Evolutionary conservation across 2,797 vertebrate genomes (phyloP).

Genomic region (Poeciliopsis presidionis): DNA sequence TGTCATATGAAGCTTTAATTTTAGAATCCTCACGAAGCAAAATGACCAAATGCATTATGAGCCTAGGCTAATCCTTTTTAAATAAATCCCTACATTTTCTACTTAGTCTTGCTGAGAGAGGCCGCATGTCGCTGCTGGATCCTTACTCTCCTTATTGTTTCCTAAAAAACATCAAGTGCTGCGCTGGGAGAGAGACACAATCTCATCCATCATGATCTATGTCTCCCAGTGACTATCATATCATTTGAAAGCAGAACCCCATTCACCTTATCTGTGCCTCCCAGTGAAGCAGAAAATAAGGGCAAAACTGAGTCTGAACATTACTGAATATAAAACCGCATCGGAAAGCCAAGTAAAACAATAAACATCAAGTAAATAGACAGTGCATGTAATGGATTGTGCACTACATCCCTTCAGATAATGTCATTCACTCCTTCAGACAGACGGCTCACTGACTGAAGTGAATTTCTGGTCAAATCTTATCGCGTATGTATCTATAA

Average conservation of each 20-base stretch:
- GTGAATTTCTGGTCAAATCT: slow-evolving; percentile 40
- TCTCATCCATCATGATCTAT: slow-evolving; percentile 74
- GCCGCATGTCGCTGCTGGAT: slow-evolving; percentile 47
- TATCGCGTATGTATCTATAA: slow-evolving; percentile 27
- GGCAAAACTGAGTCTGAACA: slow-evolving; percentile 35
- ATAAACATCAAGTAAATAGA: slow-evolving; percentile 53
- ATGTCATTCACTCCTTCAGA: slow-evolving; percentile 40
- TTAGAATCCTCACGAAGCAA: slow-evolving; percentile 65
- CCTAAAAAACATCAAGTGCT: slow-evolving; percentile 47
- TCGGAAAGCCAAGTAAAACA: slow-evolving; percentile 41
- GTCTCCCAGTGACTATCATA: slow-evolving; percentile 66
- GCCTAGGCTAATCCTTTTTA: slow-evolving; percentile 66
- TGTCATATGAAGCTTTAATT: slow-evolving; percentile 66
- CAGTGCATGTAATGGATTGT: slow-evolving; percentile 43
- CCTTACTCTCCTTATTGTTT: slow-evolving; percentile 36
- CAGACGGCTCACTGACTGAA: slow-evolving; percentile 14
- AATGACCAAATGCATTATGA: slow-evolving; percentile 72
- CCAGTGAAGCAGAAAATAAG: slow-evolving; percentile 71
- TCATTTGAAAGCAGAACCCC: slow-evolving; percentile 58
- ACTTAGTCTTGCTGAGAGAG: slow-evolving; percentile 61
- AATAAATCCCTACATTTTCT: slow-evolving; percentile 62
- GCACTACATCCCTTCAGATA: slow-evolving; percentile 41
- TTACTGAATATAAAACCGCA: slow-evolving; percentile 48
- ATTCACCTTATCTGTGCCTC: slow-evolving; percentile 48
- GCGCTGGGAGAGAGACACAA: slow-evolving; percentile 20